These are phyloP conservation scores for Dryas iulia DNA, from an alignment of 1,140 invertebrate species.

Conservation along the genomic window DNA sequence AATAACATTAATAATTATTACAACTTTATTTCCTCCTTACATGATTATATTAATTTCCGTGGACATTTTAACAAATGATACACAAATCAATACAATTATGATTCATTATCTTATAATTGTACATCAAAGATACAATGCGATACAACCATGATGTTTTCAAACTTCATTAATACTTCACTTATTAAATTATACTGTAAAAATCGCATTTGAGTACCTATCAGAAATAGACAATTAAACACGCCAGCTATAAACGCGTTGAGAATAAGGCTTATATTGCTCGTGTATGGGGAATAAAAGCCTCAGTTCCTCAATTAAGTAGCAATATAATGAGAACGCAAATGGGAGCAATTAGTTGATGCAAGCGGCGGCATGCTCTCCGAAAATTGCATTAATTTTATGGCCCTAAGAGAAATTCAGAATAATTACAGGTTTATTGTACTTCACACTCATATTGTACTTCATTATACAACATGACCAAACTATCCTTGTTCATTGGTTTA, in stretches of 20 bases:
- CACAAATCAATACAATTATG: background rate
- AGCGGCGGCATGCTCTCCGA: slow-evolving; percentile 36
- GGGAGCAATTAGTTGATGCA: slow-evolving; percentile 57
- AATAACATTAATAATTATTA: too few species aligned
- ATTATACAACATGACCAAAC: slow-evolving; percentile 40
- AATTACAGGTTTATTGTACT: slow-evolving; percentile 56
- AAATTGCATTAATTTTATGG: slow-evolving; percentile 55
- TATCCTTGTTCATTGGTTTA: background rate
- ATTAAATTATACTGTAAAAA: slow-evolving; percentile 4
- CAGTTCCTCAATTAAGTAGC: slow-evolving; percentile 36
- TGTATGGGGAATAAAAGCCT: background rate
- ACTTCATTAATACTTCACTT: slow-evolving; percentile 8
- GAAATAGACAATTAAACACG: background rate
- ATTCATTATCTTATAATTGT: background rate
- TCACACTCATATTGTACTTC: slow-evolving; percentile 30
- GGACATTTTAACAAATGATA: too few species aligned
- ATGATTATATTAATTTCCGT: too few species aligned
- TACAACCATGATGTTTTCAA: background rate
- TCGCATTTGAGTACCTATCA: background rate
- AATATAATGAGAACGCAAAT: slow-evolving; percentile 54
- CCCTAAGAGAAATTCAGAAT: slow-evolving; percentile 50
- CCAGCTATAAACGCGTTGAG: background rate
- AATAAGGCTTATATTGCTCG: slow-evolving; percentile 27
- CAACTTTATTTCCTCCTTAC: too few species aligned
- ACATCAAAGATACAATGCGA: background rate